Evolutionary conservation across 2,888 invertebrate genomes (phyloP), one percentile per base, ranked within the genome.

Genomic region (Apamea crenata): DNA sequence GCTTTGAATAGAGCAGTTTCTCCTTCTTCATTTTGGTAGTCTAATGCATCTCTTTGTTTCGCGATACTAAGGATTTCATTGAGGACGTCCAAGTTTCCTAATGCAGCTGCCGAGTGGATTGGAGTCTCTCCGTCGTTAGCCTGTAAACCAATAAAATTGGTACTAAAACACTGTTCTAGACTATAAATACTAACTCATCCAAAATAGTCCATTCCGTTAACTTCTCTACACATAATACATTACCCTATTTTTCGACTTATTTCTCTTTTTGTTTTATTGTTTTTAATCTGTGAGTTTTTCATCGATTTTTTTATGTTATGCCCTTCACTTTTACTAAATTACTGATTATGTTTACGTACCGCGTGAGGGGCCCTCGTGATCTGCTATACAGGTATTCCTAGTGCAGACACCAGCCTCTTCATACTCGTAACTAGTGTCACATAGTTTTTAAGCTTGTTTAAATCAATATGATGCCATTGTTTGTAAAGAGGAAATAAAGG

Each of bases 1-100:
- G 97, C 97, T 93, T 96, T 96, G 80, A 94, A 96, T 44, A 97
- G 83, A 1, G 97, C 96, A 6, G 97, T 97, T 88, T 97, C 97
- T 12, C 97, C 97, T 85, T 93, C 92, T 77, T 95, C 93, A 65
- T 97, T 97, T 88, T 95, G 94, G 63, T 94, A 94, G 75, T 97
- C 95, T 71, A 97, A 94, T 18, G 96, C 95, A 86, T 97, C 94
- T 88, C 93, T 94, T 88, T 96, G 95, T 89, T 97, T 97, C 0
- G 96, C 95, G 8, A 97, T 92, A 47, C 96, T 95, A 1, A 97
- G 93, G 3, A 97, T 96, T 93, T 97, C 97, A 70, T 94, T 95
- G 0, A 97, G 91, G 0, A 97, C 95, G 21, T 96, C 96, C 21
- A 96, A 66, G 81, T 97, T 96, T 0, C 97, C 97, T 21, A 95